Evolutionary conservation across 2,113 vertebrate species (phyloP), one percentile per base, ranked within the genome.

Genomic region (Tachysurus vachellii): DNA sequence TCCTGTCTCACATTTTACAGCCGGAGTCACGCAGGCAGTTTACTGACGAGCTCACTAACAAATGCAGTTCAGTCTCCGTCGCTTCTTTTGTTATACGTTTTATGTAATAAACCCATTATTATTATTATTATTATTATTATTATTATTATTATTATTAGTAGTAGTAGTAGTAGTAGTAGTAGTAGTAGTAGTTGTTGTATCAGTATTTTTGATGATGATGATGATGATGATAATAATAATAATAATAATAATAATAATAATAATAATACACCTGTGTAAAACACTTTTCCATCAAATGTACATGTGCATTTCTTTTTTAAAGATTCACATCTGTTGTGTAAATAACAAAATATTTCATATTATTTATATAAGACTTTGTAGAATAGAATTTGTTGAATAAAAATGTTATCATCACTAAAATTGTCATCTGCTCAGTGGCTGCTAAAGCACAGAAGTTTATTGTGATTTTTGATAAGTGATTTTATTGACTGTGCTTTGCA

Each of bases 1-100:
- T 16, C 64, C 53, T 73, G 50, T 56, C 50, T 83, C 44, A 68
- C 1, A 68, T 70, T 31, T 56, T 83, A 70, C 82, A 71, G 47
- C 82, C 62, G 76, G 66, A 56, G 66, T 73, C 64, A 68, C 66
- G 16, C 82, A 84, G 82, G 17, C 77, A 79, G 50, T 16, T 79
- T 2, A 1, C 19, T 44, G 70, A 21, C 68, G 16, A 11, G 31
- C 31, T 53, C 47, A 50, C 10, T 4, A 26, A 53, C 23, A 13
- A 11, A 6, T 28, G 14, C 71, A 73, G 10, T 23, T 44, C 36
- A 21, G 8, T 44, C 36, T 44, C 70, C 4, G 23, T 11, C 5
- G 10, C 23, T 76, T n/a, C 44, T 14, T n/a, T 14, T 76, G 13
- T 50, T 75, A 50, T 5, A 75, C 10, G 0, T 50, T 75, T 75